These are phyloP conservation scores for Ellobium chinense DNA, from an alignment of 2,888 invertebrate species.

Conservation along the genomic window DNA sequence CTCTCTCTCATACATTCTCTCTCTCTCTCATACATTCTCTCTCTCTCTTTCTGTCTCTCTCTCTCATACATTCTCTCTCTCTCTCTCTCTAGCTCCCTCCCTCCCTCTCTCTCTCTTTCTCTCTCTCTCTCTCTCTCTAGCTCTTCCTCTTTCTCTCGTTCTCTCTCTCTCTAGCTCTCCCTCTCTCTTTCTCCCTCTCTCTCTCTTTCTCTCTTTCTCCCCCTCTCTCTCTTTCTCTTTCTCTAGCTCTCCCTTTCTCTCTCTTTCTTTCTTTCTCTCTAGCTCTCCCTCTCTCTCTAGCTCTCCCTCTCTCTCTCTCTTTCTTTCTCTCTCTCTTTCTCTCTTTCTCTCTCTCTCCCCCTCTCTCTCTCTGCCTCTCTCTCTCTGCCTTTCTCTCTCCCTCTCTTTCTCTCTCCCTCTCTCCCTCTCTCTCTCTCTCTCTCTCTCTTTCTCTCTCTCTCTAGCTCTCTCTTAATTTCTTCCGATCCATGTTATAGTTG, in stretches of 20 bases:
- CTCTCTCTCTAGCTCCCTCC: too few relatives aligned
- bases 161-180: not conserved
- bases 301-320: not conserved
- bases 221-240: not conserved
- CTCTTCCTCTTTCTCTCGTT: not conserved
- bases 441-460: not conserved
- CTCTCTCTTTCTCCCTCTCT: not conserved
- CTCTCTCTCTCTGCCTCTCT: conserved; percentile 30
- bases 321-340: not conserved
- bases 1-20: too few relatives aligned
- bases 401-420: not conserved
- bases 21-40: too few relatives aligned
- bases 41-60: too few relatives aligned
- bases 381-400: conserved; percentile 35
- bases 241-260: not conserved
- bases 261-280: not conserved
- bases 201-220: conserved; percentile 1
- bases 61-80: too few relatives aligned
- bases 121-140: not conserved
- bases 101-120: not conserved
- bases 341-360: conserved; percentile 15
- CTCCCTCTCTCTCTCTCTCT: not conserved
- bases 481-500: too few relatives aligned
- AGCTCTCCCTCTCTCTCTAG: not conserved
- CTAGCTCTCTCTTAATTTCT: too few relatives aligned